Base-by-base conservation (phyloP, 2,113 vertebrate genomes). In the Forbesichthys agassizii region DNA sequence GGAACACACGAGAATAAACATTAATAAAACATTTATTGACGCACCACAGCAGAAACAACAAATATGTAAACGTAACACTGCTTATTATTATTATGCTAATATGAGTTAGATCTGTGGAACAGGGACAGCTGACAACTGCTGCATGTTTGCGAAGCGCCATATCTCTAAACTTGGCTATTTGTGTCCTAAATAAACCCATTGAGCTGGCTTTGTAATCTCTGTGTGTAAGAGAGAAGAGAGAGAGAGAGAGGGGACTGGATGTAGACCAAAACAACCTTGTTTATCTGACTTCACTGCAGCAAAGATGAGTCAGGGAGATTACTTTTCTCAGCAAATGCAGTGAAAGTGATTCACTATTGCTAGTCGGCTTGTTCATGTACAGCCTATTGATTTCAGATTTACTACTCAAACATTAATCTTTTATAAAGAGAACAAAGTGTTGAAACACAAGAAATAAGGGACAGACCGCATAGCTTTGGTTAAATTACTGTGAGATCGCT, bases 91-190 rank as follows among this genome's bases (percentile, higher is more conserved):
- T 16, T 16, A 16, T 16, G 16, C 16, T 16, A 16, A 16, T 16
- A 16, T 16, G 16, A 16, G 16, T 16, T 16, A 16, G 16, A 16
- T 42, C 33, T 42, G 8, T 14, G 36, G 27, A 42, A 42, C 33
- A 13, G 33, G 20, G 20, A 20, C 20, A 20, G 20, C 20, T 8
- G 33, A 13, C 58, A 7, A 27, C 1, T 27, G 27, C 27, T 27
- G 27, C 27, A 27, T 27, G 27, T 14, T 11, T 42, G 11, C 14
- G 33, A 60, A 60, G 11, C 58, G 13, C 33, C 33, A 60, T 33
- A 60, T 60, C 33, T 60, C 58, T 36, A 46, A 36, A 60, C 18
- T 11, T 27, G 4, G 18, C 18, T 60, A 60, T 60, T 60, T 60
- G 33, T 60, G 10, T 60, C 58, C 13, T 4, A 36, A 60, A 42